Percentiles rank a stretch among this genome's conserved stretches.
phyloP scores from a whole-genome alignment of 1,140 invertebrate genomes.

The Parapsyche elsis region DNA sequence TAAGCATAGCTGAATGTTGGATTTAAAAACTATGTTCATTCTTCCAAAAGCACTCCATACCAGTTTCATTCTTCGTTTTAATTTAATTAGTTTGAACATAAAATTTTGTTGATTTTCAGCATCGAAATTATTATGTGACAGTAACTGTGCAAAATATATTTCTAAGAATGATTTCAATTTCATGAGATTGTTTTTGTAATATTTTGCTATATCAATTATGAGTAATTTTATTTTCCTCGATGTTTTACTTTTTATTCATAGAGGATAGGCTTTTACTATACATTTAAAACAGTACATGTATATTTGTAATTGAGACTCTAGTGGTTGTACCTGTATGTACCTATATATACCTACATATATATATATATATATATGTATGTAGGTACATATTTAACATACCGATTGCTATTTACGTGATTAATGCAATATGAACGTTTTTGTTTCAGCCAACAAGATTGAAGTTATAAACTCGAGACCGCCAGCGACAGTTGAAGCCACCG shows the following conservation, averaged over 20 bases:
- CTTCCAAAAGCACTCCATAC: too few relatives aligned
- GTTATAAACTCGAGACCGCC: constrained; percentile 63
- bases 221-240: constrained; percentile 44
- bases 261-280: constrained; percentile 44
- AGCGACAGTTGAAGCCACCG: not conserved
- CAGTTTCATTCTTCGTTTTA: too few relatives aligned
- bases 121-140: too few relatives aligned
- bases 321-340: not conserved
- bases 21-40: too few relatives aligned
- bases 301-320: not conserved
- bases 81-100: too few relatives aligned
- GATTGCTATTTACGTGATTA: not conserved
- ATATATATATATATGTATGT: too few relatives aligned
- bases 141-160: constrained; percentile 73
- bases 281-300: too few relatives aligned
- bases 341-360: too few relatives aligned
- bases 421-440: constrained; percentile 34
- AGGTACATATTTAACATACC: too few relatives aligned
- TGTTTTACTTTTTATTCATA: constrained; percentile 6
- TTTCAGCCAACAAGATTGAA: constrained; percentile 66
- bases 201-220: constrained; percentile 32
- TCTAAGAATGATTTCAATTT: constrained; percentile 37
- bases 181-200: not conserved
- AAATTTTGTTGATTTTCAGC: too few relatives aligned
- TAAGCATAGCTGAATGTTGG: too few relatives aligned